Evolutionary conservation across 2,113 vertebrate genomes (phyloP).

Genomic region (Gambusia holbrooki): DNA sequence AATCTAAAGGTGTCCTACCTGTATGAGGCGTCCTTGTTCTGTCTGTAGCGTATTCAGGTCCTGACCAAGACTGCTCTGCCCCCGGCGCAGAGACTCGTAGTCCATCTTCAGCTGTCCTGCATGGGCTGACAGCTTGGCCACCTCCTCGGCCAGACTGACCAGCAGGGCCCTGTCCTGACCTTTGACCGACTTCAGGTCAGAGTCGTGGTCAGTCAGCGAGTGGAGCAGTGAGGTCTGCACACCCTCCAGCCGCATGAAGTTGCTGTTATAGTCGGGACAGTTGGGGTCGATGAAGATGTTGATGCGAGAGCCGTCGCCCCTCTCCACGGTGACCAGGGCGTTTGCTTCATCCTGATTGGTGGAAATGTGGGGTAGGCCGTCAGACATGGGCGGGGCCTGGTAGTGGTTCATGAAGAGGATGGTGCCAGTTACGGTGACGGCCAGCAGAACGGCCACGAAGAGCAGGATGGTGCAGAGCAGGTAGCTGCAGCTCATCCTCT

Average conservation of each 20-base stretch:
- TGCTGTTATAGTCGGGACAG: conserved; percentile 87
- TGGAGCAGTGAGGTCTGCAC: conserved; percentile 90
- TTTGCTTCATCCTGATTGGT: conserved; percentile 91
- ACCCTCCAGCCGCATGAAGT: conserved; percentile 89
- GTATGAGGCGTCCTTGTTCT: conserved; percentile 92
- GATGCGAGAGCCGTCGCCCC: conserved; percentile 91
- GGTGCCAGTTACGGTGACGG: conserved; percentile 88
- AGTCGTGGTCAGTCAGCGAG: conserved; percentile 84
- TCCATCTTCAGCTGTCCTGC: conserved; percentile 88
- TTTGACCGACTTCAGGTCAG: conserved; percentile 83
- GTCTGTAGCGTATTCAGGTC: conserved; percentile 90
- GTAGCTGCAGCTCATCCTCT: conserved; percentile 93
- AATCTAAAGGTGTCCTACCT: conserved; percentile 79
- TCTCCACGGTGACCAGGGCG: conserved; percentile 94
- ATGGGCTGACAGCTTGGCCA: conserved; percentile 87
- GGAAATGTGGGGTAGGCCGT: conserved; percentile 88
- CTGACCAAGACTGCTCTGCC: conserved; percentile 88
- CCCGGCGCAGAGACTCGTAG: conserved; percentile 86
- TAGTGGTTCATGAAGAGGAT: conserved; percentile 97
- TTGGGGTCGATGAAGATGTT: conserved; percentile 99
- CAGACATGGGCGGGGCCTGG: conserved; percentile 82
- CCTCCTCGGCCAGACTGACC: conserved; percentile 88
- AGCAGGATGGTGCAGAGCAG: conserved; percentile 91
- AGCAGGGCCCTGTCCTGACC: conserved; percentile 89
- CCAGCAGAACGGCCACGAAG: conserved; percentile 90